Percentiles rank a stretch among this genome's conserved stretches.
Conservation (phyloP, 1,140 invertebrate species). For the Neodiprion pinetum region DNA sequence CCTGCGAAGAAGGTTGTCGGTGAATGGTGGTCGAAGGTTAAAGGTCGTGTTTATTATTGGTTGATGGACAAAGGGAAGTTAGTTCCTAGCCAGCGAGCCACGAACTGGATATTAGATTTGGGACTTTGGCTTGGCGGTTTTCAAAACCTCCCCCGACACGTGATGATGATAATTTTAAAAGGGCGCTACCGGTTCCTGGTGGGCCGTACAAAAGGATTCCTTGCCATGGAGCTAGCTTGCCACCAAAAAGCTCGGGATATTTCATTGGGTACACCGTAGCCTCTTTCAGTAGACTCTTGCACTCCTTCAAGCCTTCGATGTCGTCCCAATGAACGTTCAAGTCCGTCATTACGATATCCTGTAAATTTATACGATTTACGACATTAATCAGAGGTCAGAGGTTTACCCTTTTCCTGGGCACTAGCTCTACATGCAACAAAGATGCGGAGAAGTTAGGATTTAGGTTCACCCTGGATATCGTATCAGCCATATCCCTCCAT, state of each 20-base stretch:
- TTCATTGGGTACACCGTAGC: constrained; percentile 85
- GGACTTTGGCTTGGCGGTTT: constrained; percentile 4
- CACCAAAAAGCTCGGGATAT: constrained; percentile 85
- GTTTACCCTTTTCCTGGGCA: not conserved
- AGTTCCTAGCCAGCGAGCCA: constrained; percentile 6
- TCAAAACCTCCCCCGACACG: not conserved
- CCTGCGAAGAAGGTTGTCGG: not conserved
- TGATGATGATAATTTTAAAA: constrained; percentile 4
- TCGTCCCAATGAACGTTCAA: constrained; percentile 74
- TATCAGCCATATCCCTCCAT: constrained; percentile 64
- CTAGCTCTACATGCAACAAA: not conserved
- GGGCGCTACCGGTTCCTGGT: constrained; percentile 69
- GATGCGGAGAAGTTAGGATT: not conserved
- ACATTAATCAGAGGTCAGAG: constrained; percentile 3
- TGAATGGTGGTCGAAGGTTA: not conserved
- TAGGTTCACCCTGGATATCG: constrained; percentile 57
- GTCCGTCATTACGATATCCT: constrained; percentile 73
- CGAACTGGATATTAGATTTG: not conserved
- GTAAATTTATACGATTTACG: constrained; percentile 40
- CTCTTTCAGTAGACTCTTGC: constrained; percentile 88
- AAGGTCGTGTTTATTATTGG: not conserved
- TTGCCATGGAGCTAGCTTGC: constrained; percentile 83
- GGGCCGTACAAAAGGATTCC: constrained; percentile 84
- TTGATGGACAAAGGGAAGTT: not conserved
- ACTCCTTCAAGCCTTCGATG: constrained; percentile 78